Evolutionary conservation across 2,113 vertebrate species (phyloP).

Genomic region (Sinocyclocheilus maitianheensis): DNA sequence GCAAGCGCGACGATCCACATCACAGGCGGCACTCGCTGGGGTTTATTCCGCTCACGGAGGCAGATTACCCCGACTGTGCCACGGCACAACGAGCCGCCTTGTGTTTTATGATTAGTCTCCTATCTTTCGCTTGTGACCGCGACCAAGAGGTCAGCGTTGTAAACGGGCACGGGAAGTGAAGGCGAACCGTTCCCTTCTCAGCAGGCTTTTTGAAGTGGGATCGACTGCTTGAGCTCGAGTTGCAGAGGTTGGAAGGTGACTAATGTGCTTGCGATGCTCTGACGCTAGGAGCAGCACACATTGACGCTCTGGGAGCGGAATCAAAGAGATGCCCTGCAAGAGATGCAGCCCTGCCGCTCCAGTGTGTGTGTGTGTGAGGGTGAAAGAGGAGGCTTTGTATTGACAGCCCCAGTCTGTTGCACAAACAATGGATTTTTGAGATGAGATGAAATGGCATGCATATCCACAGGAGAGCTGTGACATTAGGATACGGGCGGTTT

Average conservation of each 20-base stretch:
- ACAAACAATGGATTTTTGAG: conserved; percentile 35
- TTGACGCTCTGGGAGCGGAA: conserved; percentile 54
- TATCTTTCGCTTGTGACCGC: conserved; percentile 40
- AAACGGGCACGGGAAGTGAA: conserved; percentile 28
- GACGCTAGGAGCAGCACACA: conserved; percentile 76
- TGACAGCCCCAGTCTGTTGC: conserved; percentile 32
- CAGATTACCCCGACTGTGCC: conserved; percentile 63
- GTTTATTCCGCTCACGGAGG: conserved; percentile 61
- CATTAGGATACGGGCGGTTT: conserved; percentile 45
- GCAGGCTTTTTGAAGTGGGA: conserved; percentile 30
- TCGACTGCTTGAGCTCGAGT: conserved; percentile 56
- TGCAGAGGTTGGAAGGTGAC: conserved; percentile 78
- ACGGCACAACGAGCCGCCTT: conserved; percentile 57
- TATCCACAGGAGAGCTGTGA: conserved; percentile 41
- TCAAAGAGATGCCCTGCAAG: conserved; percentile 59
- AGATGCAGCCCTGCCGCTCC: conserved; percentile 59
- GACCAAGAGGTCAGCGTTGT: conserved; percentile 43
- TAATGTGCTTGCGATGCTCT: conserved; percentile 69
- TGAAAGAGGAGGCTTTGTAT: conserved; percentile 9
- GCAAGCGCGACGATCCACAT: conserved; percentile 76
- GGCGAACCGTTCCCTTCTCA: not conserved
- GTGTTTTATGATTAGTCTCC: conserved; percentile 43
- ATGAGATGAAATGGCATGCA: conserved; percentile 22
- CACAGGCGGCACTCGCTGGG: conserved; percentile 61
- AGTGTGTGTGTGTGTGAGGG: conserved; percentile 14